Conservation (phyloP, 2,113 vertebrate genomes). For the Tragulus kanchil region DNA sequence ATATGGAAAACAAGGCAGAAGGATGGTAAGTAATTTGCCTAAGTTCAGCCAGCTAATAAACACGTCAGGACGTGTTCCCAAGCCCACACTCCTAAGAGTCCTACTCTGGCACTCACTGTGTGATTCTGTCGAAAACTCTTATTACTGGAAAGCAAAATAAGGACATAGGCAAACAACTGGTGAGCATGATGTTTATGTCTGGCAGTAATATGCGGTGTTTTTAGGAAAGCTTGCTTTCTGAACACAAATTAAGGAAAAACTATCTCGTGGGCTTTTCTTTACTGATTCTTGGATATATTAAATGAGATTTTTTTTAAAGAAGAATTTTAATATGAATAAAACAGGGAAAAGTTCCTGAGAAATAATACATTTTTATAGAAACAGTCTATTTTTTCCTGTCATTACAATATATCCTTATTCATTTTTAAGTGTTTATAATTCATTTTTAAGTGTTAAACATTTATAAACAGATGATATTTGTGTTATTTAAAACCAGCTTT, state of each 20-base stretch:
- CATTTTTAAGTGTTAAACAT: background rate
- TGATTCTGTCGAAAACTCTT: background rate
- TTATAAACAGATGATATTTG: background rate
- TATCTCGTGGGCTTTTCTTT: background rate
- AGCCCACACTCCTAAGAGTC: background rate
- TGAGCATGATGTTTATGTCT: background rate
- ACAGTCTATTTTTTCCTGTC: background rate
- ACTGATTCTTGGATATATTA: background rate
- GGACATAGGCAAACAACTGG: constrained; percentile 7
- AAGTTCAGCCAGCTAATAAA: background rate
- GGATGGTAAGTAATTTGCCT: background rate
- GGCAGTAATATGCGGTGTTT: background rate
- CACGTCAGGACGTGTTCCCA: no score
- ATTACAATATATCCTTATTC: background rate
- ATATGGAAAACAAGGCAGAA: background rate
- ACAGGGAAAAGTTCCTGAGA: background rate
- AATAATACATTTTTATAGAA: constrained; percentile 1
- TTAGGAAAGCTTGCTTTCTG: constrained; percentile 36
- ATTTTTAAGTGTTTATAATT: background rate
- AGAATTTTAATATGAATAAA: constrained; percentile 6
- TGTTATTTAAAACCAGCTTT: background rate
- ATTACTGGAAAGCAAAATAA: constrained; percentile 32
- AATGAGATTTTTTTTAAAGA: background rate
- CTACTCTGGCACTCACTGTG: background rate
- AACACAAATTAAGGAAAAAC: constrained; percentile 1